phyloP scores from a whole-genome alignment of 1,140 invertebrate genomes.

The Oreohelix idahoensis region DNA sequence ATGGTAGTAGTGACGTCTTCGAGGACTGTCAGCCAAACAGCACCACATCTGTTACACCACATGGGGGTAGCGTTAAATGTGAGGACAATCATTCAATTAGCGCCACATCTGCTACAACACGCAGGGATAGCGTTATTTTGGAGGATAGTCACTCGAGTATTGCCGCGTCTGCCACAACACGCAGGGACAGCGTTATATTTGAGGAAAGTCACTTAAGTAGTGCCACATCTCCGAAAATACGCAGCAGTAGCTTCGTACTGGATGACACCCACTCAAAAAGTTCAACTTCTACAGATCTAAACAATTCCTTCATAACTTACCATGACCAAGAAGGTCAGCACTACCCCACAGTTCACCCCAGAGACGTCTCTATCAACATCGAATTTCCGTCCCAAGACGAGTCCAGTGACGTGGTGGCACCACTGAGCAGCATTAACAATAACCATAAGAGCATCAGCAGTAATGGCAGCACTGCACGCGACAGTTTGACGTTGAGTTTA shows the following conservation, averaged over 20 bases:
- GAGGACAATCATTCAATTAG: too few relatives aligned
- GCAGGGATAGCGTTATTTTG: too few relatives aligned
- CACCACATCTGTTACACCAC: too few relatives aligned
- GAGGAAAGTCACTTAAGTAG: too few relatives aligned
- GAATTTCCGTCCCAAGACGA: background rate
- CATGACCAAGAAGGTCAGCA: background rate
- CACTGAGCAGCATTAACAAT: background rate
- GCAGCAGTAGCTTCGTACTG: too few relatives aligned
- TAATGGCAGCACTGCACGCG: background rate
- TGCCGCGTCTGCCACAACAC: too few relatives aligned
- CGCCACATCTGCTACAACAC: too few relatives aligned
- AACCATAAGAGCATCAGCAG: background rate
- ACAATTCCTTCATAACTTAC: background rate
- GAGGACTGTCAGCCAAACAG: background rate
- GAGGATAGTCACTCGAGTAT: too few relatives aligned
- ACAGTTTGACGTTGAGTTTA: background rate
- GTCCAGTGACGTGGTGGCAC: background rate
- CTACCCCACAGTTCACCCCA: background rate
- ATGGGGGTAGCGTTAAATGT: too few relatives aligned
- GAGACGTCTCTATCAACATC: background rate
- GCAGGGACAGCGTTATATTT: too few relatives aligned
- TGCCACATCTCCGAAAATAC: too few relatives aligned
- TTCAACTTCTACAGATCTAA: background rate
- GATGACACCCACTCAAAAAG: too few relatives aligned
- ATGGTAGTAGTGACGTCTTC: background rate